phyloP scores from a whole-genome alignment of 2,113 vertebrate genomes.

The Poeciliopsis turrubarensis region DNA sequence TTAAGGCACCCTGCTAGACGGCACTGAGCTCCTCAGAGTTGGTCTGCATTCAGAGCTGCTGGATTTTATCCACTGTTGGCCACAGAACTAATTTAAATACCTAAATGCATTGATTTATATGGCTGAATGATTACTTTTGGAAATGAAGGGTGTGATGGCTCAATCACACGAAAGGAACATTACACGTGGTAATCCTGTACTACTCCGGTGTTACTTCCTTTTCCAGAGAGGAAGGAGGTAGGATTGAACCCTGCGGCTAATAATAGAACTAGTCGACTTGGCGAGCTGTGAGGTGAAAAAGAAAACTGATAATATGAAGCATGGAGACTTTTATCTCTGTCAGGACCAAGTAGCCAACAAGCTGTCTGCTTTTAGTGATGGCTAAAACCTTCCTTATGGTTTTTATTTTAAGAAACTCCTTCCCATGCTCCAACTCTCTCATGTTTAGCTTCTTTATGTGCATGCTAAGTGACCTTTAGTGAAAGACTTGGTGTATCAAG shows the following conservation, averaged over 20 bases:
- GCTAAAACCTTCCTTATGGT: not conserved
- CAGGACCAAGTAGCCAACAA: slow-evolving; percentile 2
- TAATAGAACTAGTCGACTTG: slow-evolving; percentile 5
- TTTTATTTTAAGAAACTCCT: not conserved
- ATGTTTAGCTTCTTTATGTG: slow-evolving; percentile 3
- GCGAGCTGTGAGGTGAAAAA: slow-evolving; percentile 14
- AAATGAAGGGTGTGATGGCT: not conserved
- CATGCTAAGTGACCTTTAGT: not conserved
- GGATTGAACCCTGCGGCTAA: slow-evolving; percentile 18
- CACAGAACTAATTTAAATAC: too few relatives aligned
- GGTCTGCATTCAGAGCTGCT: too few relatives aligned
- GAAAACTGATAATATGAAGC: slow-evolving; percentile 17
- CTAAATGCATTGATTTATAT: too few relatives aligned
- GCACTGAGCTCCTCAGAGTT: too few relatives aligned
- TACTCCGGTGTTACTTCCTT: slow-evolving; percentile 23
- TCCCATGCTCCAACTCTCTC: not conserved
- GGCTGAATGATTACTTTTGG: not conserved
- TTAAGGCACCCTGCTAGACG: too few relatives aligned
- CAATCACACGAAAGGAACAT: slow-evolving; percentile 19
- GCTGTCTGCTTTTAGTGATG: not conserved
- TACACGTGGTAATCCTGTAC: slow-evolving; percentile 43
- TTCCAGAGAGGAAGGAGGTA: slow-evolving; percentile 33
- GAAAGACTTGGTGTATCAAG: not conserved
- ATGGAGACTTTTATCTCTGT: slow-evolving; percentile 2
- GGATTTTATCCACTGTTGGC: too few relatives aligned